phyloP scores from a whole-genome alignment of 2,888 invertebrate species.

The Agonopterix alstromeriana region DNA sequence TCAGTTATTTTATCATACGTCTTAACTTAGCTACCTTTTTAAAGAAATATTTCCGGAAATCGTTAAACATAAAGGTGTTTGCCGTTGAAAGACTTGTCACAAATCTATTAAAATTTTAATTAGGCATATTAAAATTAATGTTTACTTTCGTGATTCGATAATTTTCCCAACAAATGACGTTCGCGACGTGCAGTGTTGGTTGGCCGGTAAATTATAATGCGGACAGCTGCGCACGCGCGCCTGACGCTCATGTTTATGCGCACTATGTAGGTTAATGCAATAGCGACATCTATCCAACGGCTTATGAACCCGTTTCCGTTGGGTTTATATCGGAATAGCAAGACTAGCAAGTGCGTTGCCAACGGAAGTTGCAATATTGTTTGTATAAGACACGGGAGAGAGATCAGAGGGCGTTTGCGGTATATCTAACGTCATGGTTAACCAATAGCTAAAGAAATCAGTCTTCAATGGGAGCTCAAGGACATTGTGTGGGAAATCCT shows the following conservation, averaged over 20 bases:
- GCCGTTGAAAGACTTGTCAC: no score
- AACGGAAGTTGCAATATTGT: constrained; percentile 11
- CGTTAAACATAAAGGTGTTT: no score
- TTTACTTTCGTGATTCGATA: not conserved
- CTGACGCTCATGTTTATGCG: constrained; percentile 34
- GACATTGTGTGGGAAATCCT: no score
- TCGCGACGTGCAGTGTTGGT: constrained; percentile 9
- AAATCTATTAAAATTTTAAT: no score
- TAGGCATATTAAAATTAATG: no score
- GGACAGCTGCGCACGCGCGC: constrained; percentile 42
- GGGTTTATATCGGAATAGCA: constrained; percentile 15
- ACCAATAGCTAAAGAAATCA: no score
- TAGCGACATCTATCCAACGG: constrained; percentile 55
- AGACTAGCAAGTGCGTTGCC: constrained; percentile 3
- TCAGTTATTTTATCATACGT: no score
- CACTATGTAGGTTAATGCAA: constrained; percentile 51
- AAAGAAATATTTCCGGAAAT: no score
- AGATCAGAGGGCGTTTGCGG: constrained; percentile 1
- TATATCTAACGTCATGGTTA: not conserved
- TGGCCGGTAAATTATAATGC: constrained; percentile 41
- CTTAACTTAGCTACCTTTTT: no score
- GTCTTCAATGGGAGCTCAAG: no score
- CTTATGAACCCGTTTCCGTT: constrained; percentile 35
- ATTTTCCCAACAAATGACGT: not conserved
- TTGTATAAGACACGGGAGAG: constrained; percentile 1